Percentiles rank a stretch among this genome's conserved stretches.
These are phyloP conservation scores for Myotis pilosus DNA, from an alignment of 2,797 vertebrate genomes.

Conservation along the genomic window DNA sequence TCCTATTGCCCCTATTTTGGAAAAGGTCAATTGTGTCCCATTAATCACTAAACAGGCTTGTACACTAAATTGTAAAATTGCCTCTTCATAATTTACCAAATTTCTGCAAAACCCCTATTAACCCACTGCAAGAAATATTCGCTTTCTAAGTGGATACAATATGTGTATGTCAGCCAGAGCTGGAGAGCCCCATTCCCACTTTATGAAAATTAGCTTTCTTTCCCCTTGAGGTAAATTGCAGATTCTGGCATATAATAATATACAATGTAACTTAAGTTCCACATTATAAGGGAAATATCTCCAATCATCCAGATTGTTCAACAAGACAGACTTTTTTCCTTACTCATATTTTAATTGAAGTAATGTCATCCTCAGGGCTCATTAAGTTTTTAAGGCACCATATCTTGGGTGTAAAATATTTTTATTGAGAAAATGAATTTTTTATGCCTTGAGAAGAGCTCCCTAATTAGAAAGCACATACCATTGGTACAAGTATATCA, in stretches of 20 bases:
- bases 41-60: constrained; percentile 23
- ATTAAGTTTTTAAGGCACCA: constrained; percentile 66
- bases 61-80: constrained; percentile 57
- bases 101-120: constrained; percentile 55
- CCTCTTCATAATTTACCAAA: background rate
- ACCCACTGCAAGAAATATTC: background rate
- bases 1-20: background rate
- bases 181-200: constrained; percentile 19
- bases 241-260: constrained; percentile 37
- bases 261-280: constrained; percentile 42
- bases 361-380: constrained; percentile 66
- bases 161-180: constrained; percentile 38
- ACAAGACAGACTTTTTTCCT: constrained; percentile 66
- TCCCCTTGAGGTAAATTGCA: constrained; percentile 3
- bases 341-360: constrained; percentile 65
- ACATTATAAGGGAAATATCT: constrained; percentile 45
- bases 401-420: constrained; percentile 67
- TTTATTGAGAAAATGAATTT: constrained; percentile 76
- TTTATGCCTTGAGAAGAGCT: constrained; percentile 68
- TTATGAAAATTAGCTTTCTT: constrained; percentile 59
- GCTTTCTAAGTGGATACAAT: constrained; percentile 44
- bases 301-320: constrained; percentile 39
- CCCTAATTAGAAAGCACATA: constrained; percentile 78
- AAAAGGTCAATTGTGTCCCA: background rate
- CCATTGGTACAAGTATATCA: constrained; percentile 50